phyloP scores from a whole-genome alignment of 1,140 invertebrate species.

The Nebria ingens region DNA sequence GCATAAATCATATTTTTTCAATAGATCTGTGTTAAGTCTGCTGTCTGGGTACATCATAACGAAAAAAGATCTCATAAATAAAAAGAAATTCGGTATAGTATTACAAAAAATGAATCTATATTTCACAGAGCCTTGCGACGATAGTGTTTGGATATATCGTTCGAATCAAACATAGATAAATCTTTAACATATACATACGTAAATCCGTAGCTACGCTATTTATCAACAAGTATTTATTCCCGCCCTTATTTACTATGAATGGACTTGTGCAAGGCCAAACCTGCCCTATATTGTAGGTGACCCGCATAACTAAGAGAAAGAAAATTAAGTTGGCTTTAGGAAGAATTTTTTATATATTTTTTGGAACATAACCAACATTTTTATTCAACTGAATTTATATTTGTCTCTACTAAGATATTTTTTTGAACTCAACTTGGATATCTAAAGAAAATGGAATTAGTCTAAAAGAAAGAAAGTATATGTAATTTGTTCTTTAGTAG shows the following conservation, averaged over 20 bases:
- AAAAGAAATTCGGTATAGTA: no score
- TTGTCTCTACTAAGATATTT: no score
- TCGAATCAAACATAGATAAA: slow-evolving; percentile 5
- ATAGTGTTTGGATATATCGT: slow-evolving; percentile 4
- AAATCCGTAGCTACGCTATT: no score
- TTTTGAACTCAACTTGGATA: no score
- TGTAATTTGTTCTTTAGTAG: no score
- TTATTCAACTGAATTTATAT: no score
- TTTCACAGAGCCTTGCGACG: neutral
- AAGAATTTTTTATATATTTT: no score
- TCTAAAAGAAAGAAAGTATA: no score
- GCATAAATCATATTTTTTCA: slow-evolving; percentile 8
- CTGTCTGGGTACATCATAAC: neutral
- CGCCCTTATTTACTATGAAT: neutral
- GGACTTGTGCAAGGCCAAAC: neutral
- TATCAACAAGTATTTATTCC: slow-evolving; percentile 1
- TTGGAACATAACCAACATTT: no score
- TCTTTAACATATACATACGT: neutral
- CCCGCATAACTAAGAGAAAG: slow-evolving; percentile 6
- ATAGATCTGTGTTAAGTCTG: neutral
- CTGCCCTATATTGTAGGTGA: neutral
- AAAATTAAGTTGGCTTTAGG: no score
- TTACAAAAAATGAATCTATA: neutral
- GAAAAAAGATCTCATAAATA: slow-evolving; percentile 6
- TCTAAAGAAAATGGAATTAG: no score